phyloP scores from a whole-genome alignment of 2,888 invertebrate species.

The Tipula helvola region DNA sequence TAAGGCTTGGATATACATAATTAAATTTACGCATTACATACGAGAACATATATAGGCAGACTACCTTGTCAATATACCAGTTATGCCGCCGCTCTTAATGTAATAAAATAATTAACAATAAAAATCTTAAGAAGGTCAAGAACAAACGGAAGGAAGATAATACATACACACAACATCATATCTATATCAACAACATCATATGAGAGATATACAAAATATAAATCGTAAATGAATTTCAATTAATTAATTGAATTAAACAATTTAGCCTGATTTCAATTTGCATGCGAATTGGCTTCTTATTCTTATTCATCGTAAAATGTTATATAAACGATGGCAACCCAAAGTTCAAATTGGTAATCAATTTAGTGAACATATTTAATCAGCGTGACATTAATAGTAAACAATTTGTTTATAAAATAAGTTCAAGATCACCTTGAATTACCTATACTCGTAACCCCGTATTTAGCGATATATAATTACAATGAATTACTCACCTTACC shows the following conservation, averaged over 20 bases:
- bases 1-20: neutral
- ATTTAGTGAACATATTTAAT: neutral
- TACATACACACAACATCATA: too few relatives aligned
- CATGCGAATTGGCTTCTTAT: neutral
- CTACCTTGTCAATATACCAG: neutral
- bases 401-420: too few relatives aligned
- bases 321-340: neutral
- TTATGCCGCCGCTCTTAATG: neutral
- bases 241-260: neutral
- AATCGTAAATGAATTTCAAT: neutral
- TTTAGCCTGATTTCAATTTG: neutral
- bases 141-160: neutral
- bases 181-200: neutral
- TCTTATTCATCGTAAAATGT: neutral
- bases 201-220: neutral
- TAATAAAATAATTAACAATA: neutral
- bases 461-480: too few relatives aligned
- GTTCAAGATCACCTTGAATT: neutral
- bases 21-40: neutral
- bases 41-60: neutral
- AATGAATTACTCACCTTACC: neutral
- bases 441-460: neutral
- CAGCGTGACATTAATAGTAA: neutral
- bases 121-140: neutral
- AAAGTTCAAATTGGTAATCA: neutral